phyloP scores from a whole-genome alignment of 2,797 vertebrate species.

The Myotis vivesi region DNA sequence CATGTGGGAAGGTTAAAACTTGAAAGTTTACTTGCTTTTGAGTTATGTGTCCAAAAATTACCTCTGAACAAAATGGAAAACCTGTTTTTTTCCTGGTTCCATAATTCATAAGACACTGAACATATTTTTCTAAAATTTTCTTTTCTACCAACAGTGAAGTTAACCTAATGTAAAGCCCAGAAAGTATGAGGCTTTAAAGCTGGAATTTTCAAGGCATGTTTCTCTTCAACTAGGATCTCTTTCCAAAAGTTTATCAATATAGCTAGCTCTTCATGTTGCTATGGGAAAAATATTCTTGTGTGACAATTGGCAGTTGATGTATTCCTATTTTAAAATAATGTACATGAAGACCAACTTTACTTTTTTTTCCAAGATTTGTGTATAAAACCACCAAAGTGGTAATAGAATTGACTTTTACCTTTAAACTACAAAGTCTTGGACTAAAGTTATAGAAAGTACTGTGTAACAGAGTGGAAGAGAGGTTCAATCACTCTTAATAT shows the following conservation, averaged over 20 bases:
- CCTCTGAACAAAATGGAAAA: not conserved
- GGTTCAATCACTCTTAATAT: not conserved
- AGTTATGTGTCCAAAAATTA: conserved; percentile 15
- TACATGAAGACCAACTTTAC: not conserved
- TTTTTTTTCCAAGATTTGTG: not conserved
- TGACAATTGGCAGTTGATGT: not conserved
- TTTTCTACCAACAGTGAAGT: not conserved
- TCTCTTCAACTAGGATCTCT: not conserved
- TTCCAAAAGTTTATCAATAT: not conserved
- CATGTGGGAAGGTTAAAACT: not conserved
- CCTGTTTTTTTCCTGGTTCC: not conserved
- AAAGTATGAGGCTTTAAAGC: not conserved
- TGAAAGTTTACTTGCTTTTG: conserved; percentile 59
- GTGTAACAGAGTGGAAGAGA: not conserved
- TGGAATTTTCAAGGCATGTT: not conserved
- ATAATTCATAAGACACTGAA: conserved; percentile 8
- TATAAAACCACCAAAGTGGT: not conserved
- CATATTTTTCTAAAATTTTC: not conserved
- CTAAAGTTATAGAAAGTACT: not conserved
- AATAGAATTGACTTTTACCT: not conserved
- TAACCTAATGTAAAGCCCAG: not conserved
- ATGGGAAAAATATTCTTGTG: not conserved
- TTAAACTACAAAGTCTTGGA: not conserved
- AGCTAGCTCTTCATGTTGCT: not conserved
- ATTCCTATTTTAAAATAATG: not conserved